A percentile compares a stretch with the other conserved stretches of the same genome.
phyloP scores from a whole-genome alignment of 2,113 vertebrate species.

The Microcebus lehilahytsara region DNA sequence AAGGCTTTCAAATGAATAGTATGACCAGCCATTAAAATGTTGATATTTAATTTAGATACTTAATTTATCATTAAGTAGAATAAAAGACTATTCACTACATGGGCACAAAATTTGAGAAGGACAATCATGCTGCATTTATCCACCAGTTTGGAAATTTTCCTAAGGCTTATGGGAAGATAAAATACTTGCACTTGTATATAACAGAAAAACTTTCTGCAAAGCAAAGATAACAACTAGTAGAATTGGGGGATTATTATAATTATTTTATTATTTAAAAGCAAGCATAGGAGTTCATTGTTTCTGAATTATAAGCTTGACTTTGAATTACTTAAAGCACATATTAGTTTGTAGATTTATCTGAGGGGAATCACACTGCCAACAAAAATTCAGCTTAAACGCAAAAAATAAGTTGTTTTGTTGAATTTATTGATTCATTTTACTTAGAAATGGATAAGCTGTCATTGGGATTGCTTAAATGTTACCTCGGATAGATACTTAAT shows the following conservation, averaged over 20 bases:
- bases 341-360: not conserved
- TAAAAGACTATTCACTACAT: slow-evolving; percentile 32
- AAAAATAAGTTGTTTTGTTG: not conserved
- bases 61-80: slow-evolving; percentile 64
- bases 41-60: slow-evolving; percentile 52
- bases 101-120: slow-evolving; percentile 54
- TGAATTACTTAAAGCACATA: slow-evolving; percentile 30
- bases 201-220: slow-evolving; percentile 9
- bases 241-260: not conserved
- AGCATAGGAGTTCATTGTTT: not conserved
- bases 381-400: not conserved
- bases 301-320: not conserved
- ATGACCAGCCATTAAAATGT: slow-evolving; percentile 40
- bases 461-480: not conserved
- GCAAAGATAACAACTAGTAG: not conserved
- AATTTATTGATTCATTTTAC: slow-evolving; percentile 21
- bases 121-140: slow-evolving; percentile 53
- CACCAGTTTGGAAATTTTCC: slow-evolving; percentile 41
- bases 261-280: slow-evolving; percentile 43
- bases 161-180: not conserved
- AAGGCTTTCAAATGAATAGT: not conserved
- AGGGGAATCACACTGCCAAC: not conserved
- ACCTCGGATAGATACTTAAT: not conserved
- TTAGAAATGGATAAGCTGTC: not conserved
- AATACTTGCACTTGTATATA: not conserved